These are phyloP conservation scores for Varanus komodoensis DNA, from an alignment of 2,113 vertebrate species.

Conservation along the genomic window DNA sequence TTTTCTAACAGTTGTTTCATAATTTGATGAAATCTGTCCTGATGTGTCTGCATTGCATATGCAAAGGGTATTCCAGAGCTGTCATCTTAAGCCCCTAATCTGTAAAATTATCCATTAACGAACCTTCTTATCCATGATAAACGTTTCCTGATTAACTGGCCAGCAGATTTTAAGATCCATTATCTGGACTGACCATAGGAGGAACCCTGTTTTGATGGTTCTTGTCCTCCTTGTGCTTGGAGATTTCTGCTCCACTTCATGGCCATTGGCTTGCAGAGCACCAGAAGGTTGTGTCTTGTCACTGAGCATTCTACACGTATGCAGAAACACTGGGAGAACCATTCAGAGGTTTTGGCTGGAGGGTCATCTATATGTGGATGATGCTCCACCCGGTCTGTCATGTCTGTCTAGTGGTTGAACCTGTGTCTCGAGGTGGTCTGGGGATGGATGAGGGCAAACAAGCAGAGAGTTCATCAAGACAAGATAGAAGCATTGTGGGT, in stretches of 20 bases:
- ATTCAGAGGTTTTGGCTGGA: neutral
- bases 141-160: neutral
- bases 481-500: no score
- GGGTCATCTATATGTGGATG: neutral
- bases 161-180: neutral
- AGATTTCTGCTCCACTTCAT: neutral
- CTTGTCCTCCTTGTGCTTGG: neutral
- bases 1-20: conserved; percentile 46
- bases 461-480: neutral
- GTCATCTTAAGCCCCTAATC: neutral
- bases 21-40: conserved; percentile 54
- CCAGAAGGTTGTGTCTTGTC: neutral
- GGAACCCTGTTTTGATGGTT: neutral
- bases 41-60: conserved; percentile 16
- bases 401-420: no score
- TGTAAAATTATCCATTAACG: neutral
- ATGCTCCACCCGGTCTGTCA: no score
- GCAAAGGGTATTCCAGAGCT: neutral
- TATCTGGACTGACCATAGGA: no score
- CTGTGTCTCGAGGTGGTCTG: no score
- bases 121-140: neutral
- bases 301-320: neutral
- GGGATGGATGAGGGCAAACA: neutral
- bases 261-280: neutral
- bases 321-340: neutral